Evolutionary conservation across 2,113 vertebrate species (phyloP), one percentile per base, ranked within the genome.

Genomic region (Miniopterus natalensis): DNA sequence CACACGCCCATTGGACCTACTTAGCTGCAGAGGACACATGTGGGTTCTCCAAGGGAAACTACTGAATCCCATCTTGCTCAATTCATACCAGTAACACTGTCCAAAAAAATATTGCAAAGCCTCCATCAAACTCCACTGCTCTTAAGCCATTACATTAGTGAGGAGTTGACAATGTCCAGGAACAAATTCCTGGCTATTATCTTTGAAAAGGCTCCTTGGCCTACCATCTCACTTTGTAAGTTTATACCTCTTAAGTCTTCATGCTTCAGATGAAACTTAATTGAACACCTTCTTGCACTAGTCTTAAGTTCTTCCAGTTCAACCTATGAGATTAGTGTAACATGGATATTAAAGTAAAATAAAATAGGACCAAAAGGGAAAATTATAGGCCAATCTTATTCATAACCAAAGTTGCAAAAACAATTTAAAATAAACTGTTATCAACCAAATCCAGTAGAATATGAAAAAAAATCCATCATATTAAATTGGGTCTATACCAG

Each of bases 321-420:
- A 71, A 71, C 36, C 45, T 79, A 27, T 95, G 47, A 95, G 93
- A 51, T 80, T 8, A 71, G 11, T 63, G 25, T 88, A 84, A 80
- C 31, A 63, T 49, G 84, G 80, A 84, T 80, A n/a, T 3, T 80
- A 80, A 92, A 87, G 90, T 87, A 10, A 92, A 84, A 70, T 63
- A 65, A 94, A 88, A 65, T 8, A 85, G 13, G 40, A 84, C 4
- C 17, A 84, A 49, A 84, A 78, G 65, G 45, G 49, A 92, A 90
- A 86, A 57, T 73, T 77, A 45, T 18, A 94, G 40, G 9, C 21
- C 49, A 71, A 15, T 77, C 17, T 77, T 68, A 87, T 25, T 86
- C 7, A 59, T 78, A 95, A 71, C 40, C 57, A 63, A 95, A 93
- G 20, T 84, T 90, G 11, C 29, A 93, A 93, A 93, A 79, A 53